Evolutionary conservation across 1,140 invertebrate genomes (phyloP), one percentile per base, ranked within the genome.

Genomic region (Parasteatoda tepidariorum): DNA sequence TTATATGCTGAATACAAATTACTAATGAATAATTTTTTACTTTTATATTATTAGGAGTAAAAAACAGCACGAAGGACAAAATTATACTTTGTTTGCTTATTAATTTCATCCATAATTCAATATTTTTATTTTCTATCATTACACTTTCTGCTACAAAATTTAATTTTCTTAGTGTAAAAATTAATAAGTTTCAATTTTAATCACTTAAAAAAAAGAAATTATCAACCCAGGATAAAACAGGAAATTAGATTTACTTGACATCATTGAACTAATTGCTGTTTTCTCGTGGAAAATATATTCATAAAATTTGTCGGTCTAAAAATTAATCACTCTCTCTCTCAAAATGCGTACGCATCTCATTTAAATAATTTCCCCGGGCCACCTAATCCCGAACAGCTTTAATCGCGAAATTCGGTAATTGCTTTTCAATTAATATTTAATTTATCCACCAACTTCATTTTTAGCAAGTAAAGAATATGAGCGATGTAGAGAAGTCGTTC

Each of bases 391-490:
- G 18, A 48, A 18, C 38, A 48, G 38, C 18, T 48, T 64, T 64
- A 64, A 64, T 64, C 61, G 61, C 61, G 30, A 64, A 64, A 64
- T 64, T 64, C 28, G 30, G 61, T 64, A 64, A 64, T 64, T 64
- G 61, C 61, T 64, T 64, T 64, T 64, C 61, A 64, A 64, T 64
- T 64, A 64, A 64, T 64, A 64, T 64, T 64, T 64, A 64, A 64
- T 64, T 64, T 64, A 64, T 64, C 61, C 61, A 18, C 30, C 61
- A 64, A 18, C 61, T 30, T 33, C 61, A 64, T 64, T 64, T 64
- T 64, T 64, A 64, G 61, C 26, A 15, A 31, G 61, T 5, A 15
- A 30, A 30, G 61, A 48, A 48, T 18, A 18, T 48, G 38, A 48
- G 38, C 9, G 38, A 48, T 13, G 18, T 9, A 48, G 38, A 48